These are phyloP conservation scores for Schizaphis graminum DNA, from an alignment of 2,888 invertebrate species.

Conservation along the genomic window DNA sequence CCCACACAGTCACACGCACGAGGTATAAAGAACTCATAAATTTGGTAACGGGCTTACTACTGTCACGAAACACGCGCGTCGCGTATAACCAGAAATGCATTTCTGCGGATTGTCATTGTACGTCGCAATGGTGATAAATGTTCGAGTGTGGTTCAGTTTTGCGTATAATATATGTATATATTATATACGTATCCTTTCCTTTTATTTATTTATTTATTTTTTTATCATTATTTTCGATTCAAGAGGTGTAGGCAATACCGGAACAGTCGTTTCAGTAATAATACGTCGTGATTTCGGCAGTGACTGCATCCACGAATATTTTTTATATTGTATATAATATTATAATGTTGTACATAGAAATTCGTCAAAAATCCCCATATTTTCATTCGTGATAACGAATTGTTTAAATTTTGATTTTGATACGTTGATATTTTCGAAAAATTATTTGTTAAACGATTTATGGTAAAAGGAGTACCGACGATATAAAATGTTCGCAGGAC, in stretches of 20 bases:
- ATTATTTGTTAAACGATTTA: too few relatives aligned
- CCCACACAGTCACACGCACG: not conserved
- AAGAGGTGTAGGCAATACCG: not conserved
- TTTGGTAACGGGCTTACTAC: slow-evolving; percentile 35
- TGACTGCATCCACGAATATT: not conserved
- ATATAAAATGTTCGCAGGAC: too few relatives aligned
- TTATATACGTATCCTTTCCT: not conserved
- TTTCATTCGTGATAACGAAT: too few relatives aligned
- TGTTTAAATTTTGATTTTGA: too few relatives aligned
- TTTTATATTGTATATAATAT: not conserved
- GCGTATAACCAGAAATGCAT: slow-evolving; percentile 1
- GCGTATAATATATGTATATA: not conserved
- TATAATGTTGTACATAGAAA: not conserved
- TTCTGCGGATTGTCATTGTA: slow-evolving; percentile 1
- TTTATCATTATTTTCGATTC: not conserved
- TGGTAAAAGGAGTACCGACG: too few relatives aligned
- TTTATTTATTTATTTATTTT: not conserved
- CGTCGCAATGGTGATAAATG: slow-evolving; percentile 32
- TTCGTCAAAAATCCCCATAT: too few relatives aligned
- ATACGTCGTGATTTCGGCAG: not conserved
- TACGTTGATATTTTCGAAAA: too few relatives aligned
- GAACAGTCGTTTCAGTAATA: not conserved
- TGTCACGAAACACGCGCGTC: slow-evolving; percentile 2
- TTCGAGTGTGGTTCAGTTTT: not conserved
- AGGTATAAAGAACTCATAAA: slow-evolving; percentile 48